Percentiles rank a stretch among this genome's conserved stretches.
These are phyloP conservation scores for Drosophila suboccidentalis DNA, from an alignment of 2,888 invertebrate species.

Conservation along the genomic window DNA sequence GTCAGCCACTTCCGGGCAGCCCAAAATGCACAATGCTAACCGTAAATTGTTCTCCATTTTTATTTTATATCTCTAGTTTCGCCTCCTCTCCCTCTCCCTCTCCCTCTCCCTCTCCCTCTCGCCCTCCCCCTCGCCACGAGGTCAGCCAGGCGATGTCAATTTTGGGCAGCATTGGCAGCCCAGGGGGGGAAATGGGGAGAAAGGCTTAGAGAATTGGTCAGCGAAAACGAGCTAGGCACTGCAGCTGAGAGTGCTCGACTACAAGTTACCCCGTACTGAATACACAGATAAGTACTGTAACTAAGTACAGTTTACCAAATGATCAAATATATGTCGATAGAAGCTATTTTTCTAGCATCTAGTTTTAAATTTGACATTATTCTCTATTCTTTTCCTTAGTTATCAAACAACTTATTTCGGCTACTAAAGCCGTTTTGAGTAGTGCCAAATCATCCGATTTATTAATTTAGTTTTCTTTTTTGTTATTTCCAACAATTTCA, in stretches of 20 bases:
- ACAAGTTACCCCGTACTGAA: not conserved
- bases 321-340: too few relatives aligned
- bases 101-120: too few relatives aligned
- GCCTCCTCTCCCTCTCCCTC: not conserved
- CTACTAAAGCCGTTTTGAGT: too few relatives aligned
- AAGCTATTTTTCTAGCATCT: too few relatives aligned
- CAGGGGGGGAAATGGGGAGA: not conserved
- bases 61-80: constrained; percentile 56
- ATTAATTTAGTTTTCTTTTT: too few relatives aligned
- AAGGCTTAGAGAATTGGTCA: constrained; percentile 21
- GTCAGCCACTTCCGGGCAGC: constrained; percentile 34
- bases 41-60: constrained; percentile 74
- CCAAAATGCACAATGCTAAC: constrained; percentile 45
- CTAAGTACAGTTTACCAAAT: too few relatives aligned
- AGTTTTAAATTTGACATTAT: too few relatives aligned
- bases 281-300: too few relatives aligned
- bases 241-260: not conserved
- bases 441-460: too few relatives aligned
- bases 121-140: not conserved
- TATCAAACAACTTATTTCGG: too few relatives aligned
- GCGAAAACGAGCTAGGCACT: not conserved
- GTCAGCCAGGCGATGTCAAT: constrained; percentile 68
- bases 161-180: constrained; percentile 44
- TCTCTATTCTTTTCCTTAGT: too few relatives aligned
- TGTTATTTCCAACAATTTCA: too few relatives aligned